Percentiles rank a stretch among this genome's conserved stretches.
These are phyloP conservation scores for Therioaphis trifolii DNA, from an alignment of 2,888 invertebrate genomes.

Conservation along the genomic window DNA sequence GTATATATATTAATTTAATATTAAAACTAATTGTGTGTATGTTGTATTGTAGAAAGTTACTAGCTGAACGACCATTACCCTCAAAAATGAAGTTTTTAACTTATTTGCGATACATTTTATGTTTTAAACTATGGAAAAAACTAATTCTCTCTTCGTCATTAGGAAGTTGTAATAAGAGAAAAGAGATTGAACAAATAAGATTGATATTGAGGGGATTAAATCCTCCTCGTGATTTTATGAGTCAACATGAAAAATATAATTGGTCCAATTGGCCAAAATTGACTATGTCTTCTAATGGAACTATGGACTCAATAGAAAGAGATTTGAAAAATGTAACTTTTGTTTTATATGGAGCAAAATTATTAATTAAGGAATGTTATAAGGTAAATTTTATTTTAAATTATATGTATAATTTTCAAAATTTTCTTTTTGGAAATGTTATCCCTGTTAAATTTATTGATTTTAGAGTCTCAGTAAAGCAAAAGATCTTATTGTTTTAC, in stretches of 20 bases:
- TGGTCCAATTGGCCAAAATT: constrained; percentile 46
- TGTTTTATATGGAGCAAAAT: constrained; percentile 30
- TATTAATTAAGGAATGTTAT: constrained; percentile 19
- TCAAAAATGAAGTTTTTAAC: constrained; percentile 39
- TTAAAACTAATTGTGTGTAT: not conserved
- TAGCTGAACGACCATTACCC: constrained; percentile 29
- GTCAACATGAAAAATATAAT: constrained; percentile 36
- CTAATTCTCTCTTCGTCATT: not conserved
- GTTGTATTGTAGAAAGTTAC: constrained; percentile 31
- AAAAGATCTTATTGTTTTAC: no score
- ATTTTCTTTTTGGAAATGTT: no score
- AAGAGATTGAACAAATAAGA: constrained; percentile 38
- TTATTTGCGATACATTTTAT: constrained; percentile 47
- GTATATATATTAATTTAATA: not conserved
- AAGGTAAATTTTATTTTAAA: constrained; percentile 47
- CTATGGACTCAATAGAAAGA: not conserved
- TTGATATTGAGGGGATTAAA: not conserved
- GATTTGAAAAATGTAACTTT: constrained; percentile 43
- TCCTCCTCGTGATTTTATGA: constrained; percentile 48
- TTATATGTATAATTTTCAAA: no score
- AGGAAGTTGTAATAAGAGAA: constrained; percentile 2
- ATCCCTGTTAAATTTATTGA: no score
- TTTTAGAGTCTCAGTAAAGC: no score
- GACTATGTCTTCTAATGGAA: constrained; percentile 28
- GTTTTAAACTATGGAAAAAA: constrained; percentile 52